phyloP scores from a whole-genome alignment of 2,797 vertebrate species.

The Cygnus olor region DNA sequence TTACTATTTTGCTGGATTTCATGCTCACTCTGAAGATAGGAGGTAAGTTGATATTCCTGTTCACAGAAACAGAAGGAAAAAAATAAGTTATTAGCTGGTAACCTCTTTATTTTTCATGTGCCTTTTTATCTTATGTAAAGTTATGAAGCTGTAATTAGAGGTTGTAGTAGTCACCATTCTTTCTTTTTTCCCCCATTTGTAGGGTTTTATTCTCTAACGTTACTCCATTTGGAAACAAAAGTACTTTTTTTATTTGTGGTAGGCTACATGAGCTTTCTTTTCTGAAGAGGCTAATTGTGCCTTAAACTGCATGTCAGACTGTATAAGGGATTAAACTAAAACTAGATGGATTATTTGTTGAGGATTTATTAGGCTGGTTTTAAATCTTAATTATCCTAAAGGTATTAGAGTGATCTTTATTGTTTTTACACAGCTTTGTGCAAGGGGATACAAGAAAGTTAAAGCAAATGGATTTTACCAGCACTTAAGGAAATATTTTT shows the following conservation, averaged over 20 bases:
- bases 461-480: not conserved
- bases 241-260: not conserved
- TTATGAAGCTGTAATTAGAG: not conserved
- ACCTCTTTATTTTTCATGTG: not conserved
- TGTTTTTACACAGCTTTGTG: not conserved
- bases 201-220: not conserved
- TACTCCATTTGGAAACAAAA: not conserved
- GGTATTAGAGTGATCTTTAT: not conserved
- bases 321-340: not conserved
- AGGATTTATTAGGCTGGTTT: not conserved
- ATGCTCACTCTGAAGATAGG: not conserved
- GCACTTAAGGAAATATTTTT: not conserved
- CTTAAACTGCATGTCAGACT: not conserved
- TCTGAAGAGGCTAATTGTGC: not conserved
- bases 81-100: not conserved
- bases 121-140: not conserved
- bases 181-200: not conserved
- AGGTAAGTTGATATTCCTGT: not conserved
- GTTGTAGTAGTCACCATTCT: not conserved
- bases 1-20: not conserved
- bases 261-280: not conserved
- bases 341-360: not conserved
- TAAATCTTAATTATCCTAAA: constrained; percentile 3
- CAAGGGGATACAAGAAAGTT: not conserved
- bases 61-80: not conserved